Conservation (phyloP, 92 coral and sea anemone genomes). For the Porites lobata region DNA sequence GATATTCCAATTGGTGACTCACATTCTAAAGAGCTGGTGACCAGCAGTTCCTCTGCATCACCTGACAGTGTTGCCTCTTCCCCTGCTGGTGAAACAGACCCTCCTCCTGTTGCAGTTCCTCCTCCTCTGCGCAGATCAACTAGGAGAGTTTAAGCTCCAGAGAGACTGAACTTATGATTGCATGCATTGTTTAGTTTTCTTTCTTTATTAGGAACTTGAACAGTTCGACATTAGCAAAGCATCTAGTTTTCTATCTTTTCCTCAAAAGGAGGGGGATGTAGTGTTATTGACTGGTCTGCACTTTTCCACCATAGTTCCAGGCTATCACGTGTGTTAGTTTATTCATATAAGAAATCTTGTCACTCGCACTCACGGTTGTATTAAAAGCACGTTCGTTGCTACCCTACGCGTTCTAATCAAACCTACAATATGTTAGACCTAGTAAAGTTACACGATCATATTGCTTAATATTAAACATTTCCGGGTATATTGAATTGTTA, state of each 20-base stretch:
- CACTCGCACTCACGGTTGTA: too few relatives aligned
- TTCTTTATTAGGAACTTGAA: background rate
- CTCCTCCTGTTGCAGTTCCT: background rate
- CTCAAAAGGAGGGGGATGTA: background rate
- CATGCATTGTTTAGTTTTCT: background rate
- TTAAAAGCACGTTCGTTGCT: too few relatives aligned
- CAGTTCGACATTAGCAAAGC: background rate
- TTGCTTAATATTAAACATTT: too few relatives aligned
- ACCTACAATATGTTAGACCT: too few relatives aligned
- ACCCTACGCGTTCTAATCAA: too few relatives aligned
- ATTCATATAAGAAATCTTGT: too few relatives aligned
- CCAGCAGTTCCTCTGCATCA: background rate
- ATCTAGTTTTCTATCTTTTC: background rate
- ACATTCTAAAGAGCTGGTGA: background rate
- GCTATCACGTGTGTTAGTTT: too few relatives aligned
- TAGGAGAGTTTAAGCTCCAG: constrained; percentile 37
- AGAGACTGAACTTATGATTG: constrained; percentile 48
- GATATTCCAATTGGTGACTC: background rate
- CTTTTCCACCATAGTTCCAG: too few relatives aligned
- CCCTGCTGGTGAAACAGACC: background rate
- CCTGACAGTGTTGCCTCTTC: constrained; percentile 10
- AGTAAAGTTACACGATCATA: too few relatives aligned
- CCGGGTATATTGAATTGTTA: too few relatives aligned
- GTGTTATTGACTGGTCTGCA: too few relatives aligned
- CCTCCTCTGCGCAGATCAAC: constrained; percentile 32